phyloP scores from a whole-genome alignment of 37 sponge, comb jelly and placozoan genomes.

The Oscarella lobularis region DNA sequence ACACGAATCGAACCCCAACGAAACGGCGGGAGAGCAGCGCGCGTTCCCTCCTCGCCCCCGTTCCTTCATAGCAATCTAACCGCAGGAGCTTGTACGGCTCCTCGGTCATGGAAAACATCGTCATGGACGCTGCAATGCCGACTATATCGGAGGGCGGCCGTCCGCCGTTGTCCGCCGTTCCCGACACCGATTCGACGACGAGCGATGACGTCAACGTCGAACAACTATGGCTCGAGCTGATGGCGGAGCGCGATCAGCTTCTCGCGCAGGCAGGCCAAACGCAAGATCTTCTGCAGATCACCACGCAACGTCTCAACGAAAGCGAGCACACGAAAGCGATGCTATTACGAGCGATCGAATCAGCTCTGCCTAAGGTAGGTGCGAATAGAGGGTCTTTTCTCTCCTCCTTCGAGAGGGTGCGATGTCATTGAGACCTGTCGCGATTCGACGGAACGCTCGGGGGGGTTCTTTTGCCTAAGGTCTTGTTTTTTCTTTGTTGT shows the following conservation, averaged over 20 bases:
- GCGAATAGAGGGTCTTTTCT: background rate
- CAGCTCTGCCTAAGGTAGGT: conserved; percentile 34
- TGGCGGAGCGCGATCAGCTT: conserved; percentile 61
- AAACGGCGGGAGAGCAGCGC: too few relatives aligned
- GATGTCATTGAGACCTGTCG: too few relatives aligned
- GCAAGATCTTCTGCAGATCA: conserved; percentile 30
- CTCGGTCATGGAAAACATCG: too few relatives aligned
- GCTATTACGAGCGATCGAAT: conserved; percentile 48
- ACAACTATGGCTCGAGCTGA: conserved; percentile 56
- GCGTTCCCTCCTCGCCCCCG: too few relatives aligned
- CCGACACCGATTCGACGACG: too few relatives aligned
- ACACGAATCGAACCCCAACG: too few relatives aligned
- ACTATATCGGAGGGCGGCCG: conserved; percentile 13
- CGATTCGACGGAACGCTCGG: too few relatives aligned
- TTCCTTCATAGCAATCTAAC: too few relatives aligned
- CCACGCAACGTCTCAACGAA: conserved; percentile 28
- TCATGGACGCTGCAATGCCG: conserved; percentile 27
- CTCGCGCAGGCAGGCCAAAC: conserved; percentile 42
- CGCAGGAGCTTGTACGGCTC: too few relatives aligned
- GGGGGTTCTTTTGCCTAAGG: too few relatives aligned
- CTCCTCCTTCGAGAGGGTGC: background rate
- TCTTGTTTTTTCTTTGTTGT: too few relatives aligned
- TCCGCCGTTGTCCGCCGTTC: too few relatives aligned
- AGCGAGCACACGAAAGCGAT: conserved; percentile 33
- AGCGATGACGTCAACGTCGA: conserved; percentile 38